These are phyloP conservation scores for Cenopis cana DNA, from an alignment of 2,888 invertebrate genomes.

Conservation along the genomic window DNA sequence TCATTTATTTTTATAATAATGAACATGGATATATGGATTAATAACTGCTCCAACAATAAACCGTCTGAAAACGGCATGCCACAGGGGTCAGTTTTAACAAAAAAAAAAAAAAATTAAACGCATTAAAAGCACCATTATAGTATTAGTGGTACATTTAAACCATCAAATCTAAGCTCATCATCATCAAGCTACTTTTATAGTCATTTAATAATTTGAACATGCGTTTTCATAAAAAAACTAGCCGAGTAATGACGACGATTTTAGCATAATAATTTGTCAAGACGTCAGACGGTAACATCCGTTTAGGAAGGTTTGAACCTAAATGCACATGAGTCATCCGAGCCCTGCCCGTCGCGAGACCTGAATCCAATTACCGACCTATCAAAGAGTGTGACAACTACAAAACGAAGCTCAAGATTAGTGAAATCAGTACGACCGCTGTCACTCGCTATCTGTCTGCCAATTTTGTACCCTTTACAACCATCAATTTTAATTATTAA, in stretches of 20 bases:
- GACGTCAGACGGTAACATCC: slow-evolving; percentile 22
- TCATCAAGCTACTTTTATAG: slow-evolving; percentile 1
- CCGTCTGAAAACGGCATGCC: not conserved
- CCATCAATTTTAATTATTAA: slow-evolving; percentile 65
- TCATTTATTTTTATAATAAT: not conserved
- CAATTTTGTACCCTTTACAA: slow-evolving; percentile 54
- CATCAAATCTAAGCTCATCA: slow-evolving; percentile 3
- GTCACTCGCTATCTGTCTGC: slow-evolving; percentile 37
- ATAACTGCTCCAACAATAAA: slow-evolving; percentile 2
- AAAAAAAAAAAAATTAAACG: slow-evolving; percentile 5
- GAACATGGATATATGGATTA: not conserved
- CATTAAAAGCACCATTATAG: slow-evolving; percentile 1
- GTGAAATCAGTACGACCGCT: slow-evolving; percentile 31
- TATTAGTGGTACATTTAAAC: not conserved
- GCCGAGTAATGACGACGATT: slow-evolving; percentile 26
- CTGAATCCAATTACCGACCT: slow-evolving; percentile 68
- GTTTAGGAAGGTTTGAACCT: slow-evolving; percentile 23
- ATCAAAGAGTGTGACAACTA: slow-evolving; percentile 67
- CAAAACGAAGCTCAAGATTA: slow-evolving; percentile 59
- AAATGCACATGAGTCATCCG: slow-evolving; percentile 29
- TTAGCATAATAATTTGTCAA: slow-evolving; percentile 31
- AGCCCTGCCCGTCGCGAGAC: slow-evolving; percentile 52
- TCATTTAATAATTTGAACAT: slow-evolving; percentile 1
- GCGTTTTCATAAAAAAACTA: not conserved
- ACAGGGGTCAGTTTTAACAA: slow-evolving; percentile 3